phyloP scores from a whole-genome alignment of 2,113 vertebrate species.

The Corythornis madagascariensis region DNA sequence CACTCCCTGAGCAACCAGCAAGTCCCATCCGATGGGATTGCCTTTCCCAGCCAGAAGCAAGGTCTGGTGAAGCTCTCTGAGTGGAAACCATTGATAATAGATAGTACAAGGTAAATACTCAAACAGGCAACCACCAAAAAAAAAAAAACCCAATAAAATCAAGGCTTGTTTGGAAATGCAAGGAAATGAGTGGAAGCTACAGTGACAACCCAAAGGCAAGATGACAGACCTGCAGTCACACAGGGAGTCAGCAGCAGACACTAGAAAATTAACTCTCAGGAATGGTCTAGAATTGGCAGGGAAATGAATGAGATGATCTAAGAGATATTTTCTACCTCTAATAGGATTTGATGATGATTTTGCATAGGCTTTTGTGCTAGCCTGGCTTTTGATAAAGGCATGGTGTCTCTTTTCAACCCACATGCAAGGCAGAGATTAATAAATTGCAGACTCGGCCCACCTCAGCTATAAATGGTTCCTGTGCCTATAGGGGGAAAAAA shows the following conservation, averaged over 20 bases:
- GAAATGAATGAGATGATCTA: conserved; percentile 72
- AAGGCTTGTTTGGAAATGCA: background rate
- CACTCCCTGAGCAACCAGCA: background rate
- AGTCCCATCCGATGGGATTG: rapidly evolving
- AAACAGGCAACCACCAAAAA: background rate
- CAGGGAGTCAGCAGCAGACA: conserved; percentile 25
- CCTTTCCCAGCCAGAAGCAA: background rate
- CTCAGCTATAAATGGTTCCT: conserved; percentile 26
- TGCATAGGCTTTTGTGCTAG: conserved; percentile 65
- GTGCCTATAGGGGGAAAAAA: conserved; percentile 3
- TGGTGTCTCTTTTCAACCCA: conserved; percentile 61
- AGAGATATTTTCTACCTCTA: conserved; percentile 68
- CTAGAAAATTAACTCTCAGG: conserved; percentile 67
- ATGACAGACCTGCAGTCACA: conserved; percentile 48
- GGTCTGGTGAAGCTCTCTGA: background rate
- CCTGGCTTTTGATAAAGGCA: conserved; percentile 65
- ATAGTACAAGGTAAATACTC: background rate
- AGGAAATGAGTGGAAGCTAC: background rate
- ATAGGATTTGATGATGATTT: conserved; percentile 71
- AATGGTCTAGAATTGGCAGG: conserved; percentile 54
- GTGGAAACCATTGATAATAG: background rate
- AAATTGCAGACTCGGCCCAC: conserved; percentile 58
- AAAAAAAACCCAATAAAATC: background rate
- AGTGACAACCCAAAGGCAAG: conserved; percentile 36
- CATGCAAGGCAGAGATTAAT: conserved; percentile 59